Evolutionary conservation across 2,888 invertebrate genomes (phyloP), one percentile per base, ranked within the genome.

Genomic region (Crossocerus cetratus): DNA sequence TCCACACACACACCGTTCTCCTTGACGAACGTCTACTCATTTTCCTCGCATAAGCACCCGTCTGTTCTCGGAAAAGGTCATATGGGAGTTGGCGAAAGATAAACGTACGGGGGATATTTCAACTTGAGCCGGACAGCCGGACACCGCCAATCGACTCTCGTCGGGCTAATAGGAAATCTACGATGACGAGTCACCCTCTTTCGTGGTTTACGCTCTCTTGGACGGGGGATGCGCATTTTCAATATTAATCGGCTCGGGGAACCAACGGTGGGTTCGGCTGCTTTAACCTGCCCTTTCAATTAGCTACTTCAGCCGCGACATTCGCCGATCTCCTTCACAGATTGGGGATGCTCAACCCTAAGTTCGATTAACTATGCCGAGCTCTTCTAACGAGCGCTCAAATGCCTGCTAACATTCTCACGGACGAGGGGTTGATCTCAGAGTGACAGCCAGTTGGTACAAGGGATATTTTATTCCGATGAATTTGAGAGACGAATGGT

Each of bases 341-440:
- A 63, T n/a, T 21, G 16, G 13, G 1, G 45, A 23, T 16, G 18
- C 60, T 18, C 61, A 21, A 53, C 69, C 66, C 56, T 56, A 32
- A 44, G 59, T 81, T 78, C 81, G 77, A 83, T 83, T 77, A 82
- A 83, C 80, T 72, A 69, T 70, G 18, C 64, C 66, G 69, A 77
- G 80, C 72, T 78, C 75, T 77, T 77, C 78, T 84, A 82, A 84
- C 82, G 79, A 82, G 80, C 64, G 65, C 57, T 73, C 62, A 32
- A 32, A 68, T 80, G 65, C 65, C 75, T 69, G 77, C 68, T 77
- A 75, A 80, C 77, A 83, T 83, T 83, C 83, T 81, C 82, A 84
- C 79, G 78, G 32, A 32, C 32, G 32, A 32, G 5, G 22, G 21
- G 21, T 2, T 21, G 18, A 56, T 20, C 49, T n/a, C 58, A 14